These are phyloP conservation scores for Ceratina japonica DNA, from an alignment of 1,140 invertebrate species.

Conservation along the genomic window DNA sequence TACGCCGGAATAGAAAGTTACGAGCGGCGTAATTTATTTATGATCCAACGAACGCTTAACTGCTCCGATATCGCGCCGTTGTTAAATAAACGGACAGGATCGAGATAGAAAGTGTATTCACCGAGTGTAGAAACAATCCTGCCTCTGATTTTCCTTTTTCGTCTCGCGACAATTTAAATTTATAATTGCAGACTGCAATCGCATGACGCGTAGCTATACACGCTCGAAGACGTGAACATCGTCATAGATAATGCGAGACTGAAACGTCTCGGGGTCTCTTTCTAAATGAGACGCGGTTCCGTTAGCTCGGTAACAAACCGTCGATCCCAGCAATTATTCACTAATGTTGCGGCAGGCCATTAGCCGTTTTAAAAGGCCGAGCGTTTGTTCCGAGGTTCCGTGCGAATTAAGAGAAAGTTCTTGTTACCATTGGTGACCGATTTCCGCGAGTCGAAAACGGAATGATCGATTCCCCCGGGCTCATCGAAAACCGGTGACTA, in stretches of 20 bases:
- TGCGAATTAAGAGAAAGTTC: slow-evolving; percentile 40
- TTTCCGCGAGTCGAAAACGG: neutral
- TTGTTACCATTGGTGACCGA: neutral
- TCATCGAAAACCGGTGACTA: no score
- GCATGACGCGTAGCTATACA: no score
- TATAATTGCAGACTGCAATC: no score
- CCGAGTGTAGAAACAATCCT: neutral
- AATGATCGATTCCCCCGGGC: no score
- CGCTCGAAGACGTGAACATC: no score
- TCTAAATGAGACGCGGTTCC: neutral
- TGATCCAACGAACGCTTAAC: slow-evolving; percentile 1
- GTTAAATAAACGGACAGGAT: neutral
- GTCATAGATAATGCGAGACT: no score
- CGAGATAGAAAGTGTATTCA: slow-evolving; percentile 44
- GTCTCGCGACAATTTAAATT: neutral
- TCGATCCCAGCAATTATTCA: slow-evolving; percentile 23
- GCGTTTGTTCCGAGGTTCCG: slow-evolving; percentile 33
- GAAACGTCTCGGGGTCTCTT: no score
- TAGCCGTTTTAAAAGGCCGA: neutral
- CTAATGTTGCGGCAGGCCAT: slow-evolving; percentile 15
- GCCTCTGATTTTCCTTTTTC: neutral
- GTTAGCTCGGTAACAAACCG: slow-evolving; percentile 3
- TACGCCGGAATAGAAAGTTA: slow-evolving; percentile 45
- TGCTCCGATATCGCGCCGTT: slow-evolving; percentile 14
- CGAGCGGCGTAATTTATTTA: slow-evolving; percentile 7